These are phyloP conservation scores for Xylota segnis DNA, from an alignment of 2,888 invertebrate species.

Conservation along the genomic window DNA sequence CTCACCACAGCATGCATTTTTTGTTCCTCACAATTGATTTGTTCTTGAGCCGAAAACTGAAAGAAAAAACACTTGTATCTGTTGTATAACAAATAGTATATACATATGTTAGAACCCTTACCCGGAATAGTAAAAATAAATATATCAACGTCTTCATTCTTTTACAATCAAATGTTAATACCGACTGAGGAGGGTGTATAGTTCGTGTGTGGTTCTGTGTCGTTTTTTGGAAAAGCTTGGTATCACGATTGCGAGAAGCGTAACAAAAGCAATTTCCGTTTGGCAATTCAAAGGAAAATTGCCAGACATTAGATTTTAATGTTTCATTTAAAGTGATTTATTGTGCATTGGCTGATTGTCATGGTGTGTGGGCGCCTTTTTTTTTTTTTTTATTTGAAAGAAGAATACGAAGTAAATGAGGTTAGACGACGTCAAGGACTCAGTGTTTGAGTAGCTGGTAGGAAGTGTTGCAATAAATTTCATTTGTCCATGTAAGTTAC, in stretches of 20 bases:
- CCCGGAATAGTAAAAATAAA: conserved; percentile 23
- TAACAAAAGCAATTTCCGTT: conserved; percentile 69
- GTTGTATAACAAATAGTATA: neutral
- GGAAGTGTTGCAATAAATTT: neutral
- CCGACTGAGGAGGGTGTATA: neutral
- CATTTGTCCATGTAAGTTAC: neutral
- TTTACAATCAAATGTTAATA: conserved; percentile 9
- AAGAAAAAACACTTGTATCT: neutral
- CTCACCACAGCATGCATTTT: conserved; percentile 44
- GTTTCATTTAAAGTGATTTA: conserved; percentile 63
- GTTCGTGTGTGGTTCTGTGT: conserved; percentile 1
- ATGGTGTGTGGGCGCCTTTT: conserved; percentile 24
- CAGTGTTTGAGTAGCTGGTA: neutral
- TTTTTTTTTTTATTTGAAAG: conserved; percentile 6
- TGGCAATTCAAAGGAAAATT: conserved; percentile 60
- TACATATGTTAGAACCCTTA: conserved; percentile 1
- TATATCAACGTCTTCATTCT: conserved; percentile 37
- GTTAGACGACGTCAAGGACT: conserved; percentile 50
- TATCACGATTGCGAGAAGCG: conserved; percentile 43
- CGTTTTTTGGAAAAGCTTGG: neutral
- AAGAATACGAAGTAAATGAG: conserved; percentile 25
- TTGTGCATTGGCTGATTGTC: conserved; percentile 42
- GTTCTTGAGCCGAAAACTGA: neutral
- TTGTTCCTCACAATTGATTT: conserved; percentile 9
- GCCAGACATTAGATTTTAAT: conserved; percentile 67